Percentiles rank a stretch among this genome's conserved stretches.
Evolutionary conservation across 2,113 vertebrate species (phyloP).

Genomic region (Scatophagus argus): DNA sequence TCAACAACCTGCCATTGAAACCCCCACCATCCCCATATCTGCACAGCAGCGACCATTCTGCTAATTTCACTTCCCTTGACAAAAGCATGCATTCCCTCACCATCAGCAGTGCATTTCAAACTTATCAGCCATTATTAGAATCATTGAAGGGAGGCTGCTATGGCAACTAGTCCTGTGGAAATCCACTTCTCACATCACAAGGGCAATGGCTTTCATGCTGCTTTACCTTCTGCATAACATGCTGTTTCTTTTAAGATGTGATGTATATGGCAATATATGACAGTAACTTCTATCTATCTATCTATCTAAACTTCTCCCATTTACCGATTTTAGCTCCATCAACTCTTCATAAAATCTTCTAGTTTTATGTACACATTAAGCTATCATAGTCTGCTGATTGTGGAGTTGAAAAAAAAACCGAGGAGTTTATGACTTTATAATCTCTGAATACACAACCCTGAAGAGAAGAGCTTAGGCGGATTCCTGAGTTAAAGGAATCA

Average conservation of each 20-base stretch:
- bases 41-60: not conserved
- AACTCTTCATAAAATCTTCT: slow-evolving; percentile 31
- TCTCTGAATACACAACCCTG: slow-evolving; percentile 49
- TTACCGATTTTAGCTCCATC: slow-evolving; percentile 14
- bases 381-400: slow-evolving; percentile 25
- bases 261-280: slow-evolving; percentile 4
- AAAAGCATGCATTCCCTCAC: slow-evolving; percentile 36
- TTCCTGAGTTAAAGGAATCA: slow-evolving; percentile 59
- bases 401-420: slow-evolving; percentile 38
- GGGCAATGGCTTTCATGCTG: slow-evolving; percentile 26
- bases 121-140: slow-evolving; percentile 44
- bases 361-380: slow-evolving; percentile 43
- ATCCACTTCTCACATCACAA: slow-evolving; percentile 47
- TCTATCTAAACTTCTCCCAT: slow-evolving; percentile 31
- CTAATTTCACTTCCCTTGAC: slow-evolving; percentile 20
- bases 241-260: slow-evolving; percentile 1
- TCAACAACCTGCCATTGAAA: not conserved
- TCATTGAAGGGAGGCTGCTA: slow-evolving; percentile 53
- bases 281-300: not conserved
- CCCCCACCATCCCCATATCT: not conserved
- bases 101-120: slow-evolving; percentile 42
- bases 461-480: slow-evolving; percentile 48
- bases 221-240: slow-evolving; percentile 11
- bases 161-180: slow-evolving; percentile 57
- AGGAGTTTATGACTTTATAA: slow-evolving; percentile 61